Base-by-base conservation (phyloP, 2,113 vertebrate genomes). In the Sialia sialis region DNA sequence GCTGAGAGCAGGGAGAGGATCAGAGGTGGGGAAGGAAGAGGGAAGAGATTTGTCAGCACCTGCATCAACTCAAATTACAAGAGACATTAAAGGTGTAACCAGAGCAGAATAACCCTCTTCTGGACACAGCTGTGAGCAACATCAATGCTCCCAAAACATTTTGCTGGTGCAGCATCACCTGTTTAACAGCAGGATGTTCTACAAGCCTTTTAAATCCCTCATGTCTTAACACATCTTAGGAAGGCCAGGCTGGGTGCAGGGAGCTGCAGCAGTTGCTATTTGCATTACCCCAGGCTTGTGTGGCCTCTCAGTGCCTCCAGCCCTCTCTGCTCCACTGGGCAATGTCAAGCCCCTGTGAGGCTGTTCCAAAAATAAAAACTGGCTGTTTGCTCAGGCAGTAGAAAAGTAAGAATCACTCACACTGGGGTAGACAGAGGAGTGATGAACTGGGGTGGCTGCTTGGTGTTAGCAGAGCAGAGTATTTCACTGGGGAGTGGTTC, bases 181-280 rank as follows among this genome's bases (percentile, higher is more conserved):
- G 48, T 48, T 91, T 74, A 80, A 46, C 36, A 70, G 22, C n/a
- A 86, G 55, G 68, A 29, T 82, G 51, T 49, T 93, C 84, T 88
- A 56, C 54, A 80, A 83, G 58, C 25, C 63, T 84, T 67, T 56
- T 36, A 63, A 64, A 16, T 60, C 72, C 38, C 25, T 41, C 2
- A 11, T 36, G 46, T 14, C 22, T 15, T 55, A 23, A 15, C 79
- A 55, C 13, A 49, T 46, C 60, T 49, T 16, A 51, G 64, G 36
- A 64, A 49, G 72, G 49, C 46, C 43, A 25, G 29, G n/a, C 44
- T 68, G 67, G n/a, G 8, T 16, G 0, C 1, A 46, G 52, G 3
- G 6, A 63, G 69, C 23, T 76, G 51, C 56, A 75, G 62, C 56
- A 77, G 48, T 7, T 49, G 44, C 49, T 39, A 0, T 38, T 17